These are phyloP conservation scores for Acanthaster planci DNA, from an alignment of 35 echinoderm and acorn worm genomes.

Conservation along the genomic window DNA sequence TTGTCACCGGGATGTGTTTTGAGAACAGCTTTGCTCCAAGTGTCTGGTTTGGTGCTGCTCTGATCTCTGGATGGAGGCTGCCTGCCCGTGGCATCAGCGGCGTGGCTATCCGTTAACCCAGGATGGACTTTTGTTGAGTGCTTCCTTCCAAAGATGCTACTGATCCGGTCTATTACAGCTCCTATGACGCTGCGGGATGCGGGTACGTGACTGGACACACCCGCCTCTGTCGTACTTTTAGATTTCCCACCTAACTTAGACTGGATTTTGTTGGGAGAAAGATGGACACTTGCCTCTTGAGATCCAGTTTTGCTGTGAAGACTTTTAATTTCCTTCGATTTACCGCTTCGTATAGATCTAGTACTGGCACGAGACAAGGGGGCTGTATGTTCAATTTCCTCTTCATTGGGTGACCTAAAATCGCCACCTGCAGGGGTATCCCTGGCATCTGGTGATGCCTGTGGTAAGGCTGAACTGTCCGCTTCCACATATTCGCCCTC, in stretches of 20 bases:
- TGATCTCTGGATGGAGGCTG: neutral
- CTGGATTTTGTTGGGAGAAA: neutral
- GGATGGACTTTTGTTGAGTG: neutral
- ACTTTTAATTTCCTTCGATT: neutral
- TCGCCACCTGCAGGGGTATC: neutral
- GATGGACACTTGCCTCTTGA: neutral
- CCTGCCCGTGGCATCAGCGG: neutral
- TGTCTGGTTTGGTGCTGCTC: neutral
- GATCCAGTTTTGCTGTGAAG: neutral
- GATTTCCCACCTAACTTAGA: neutral
- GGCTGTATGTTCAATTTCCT: neutral
- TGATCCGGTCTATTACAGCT: neutral
- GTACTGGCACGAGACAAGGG: neutral
- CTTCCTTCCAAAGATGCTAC: slow-evolving; percentile 4
- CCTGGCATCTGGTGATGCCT: neutral
- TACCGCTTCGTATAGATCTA: neutral
- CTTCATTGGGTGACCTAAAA: neutral
- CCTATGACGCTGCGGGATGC: neutral
- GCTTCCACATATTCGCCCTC: neutral
- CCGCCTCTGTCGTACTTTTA: neutral
- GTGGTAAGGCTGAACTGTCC: neutral
- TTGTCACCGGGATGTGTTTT: too few species aligned
- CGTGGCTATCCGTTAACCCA: neutral
- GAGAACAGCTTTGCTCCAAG: too few species aligned
- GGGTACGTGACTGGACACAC: neutral